phyloP scores from a whole-genome alignment of 2,888 invertebrate species.

The Mesorhabditis sp. region DNA sequence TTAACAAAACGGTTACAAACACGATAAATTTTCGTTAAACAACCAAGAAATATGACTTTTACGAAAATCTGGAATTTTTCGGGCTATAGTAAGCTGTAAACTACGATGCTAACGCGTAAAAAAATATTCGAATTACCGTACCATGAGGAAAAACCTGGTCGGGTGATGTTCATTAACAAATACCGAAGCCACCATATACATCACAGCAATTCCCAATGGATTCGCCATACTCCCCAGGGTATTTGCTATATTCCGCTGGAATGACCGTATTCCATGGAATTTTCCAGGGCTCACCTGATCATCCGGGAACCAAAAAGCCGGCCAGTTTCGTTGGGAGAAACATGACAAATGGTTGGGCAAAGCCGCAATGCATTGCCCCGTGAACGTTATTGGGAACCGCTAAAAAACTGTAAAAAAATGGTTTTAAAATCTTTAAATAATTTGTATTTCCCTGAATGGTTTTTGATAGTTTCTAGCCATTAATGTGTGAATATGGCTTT shows the following conservation, averaged over 20 bases:
- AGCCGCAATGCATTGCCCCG: constrained; percentile 60
- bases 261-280: neutral
- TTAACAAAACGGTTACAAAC: no score
- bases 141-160: constrained; percentile 54
- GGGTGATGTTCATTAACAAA: constrained; percentile 56
- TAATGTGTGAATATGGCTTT: no score
- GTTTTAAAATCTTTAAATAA: no score
- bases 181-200: constrained; percentile 60
- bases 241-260: constrained; percentile 59
- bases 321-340: constrained; percentile 63
- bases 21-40: no score
- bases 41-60: no score
- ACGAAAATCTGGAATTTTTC: no score
- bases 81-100: no score
- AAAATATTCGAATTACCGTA: constrained; percentile 15
- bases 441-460: no score
- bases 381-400: constrained; percentile 34
- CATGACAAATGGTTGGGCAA: constrained; percentile 63
- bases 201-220: constrained; percentile 62
- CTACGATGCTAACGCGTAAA: no score
- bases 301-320: constrained; percentile 44
- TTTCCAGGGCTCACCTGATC: constrained; percentile 3
- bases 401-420: neutral
- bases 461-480: no score
- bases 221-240: constrained; percentile 61